Evolutionary conservation across 2,888 invertebrate genomes (phyloP).

Genomic region (Mimumesa dahlbomi): DNA sequence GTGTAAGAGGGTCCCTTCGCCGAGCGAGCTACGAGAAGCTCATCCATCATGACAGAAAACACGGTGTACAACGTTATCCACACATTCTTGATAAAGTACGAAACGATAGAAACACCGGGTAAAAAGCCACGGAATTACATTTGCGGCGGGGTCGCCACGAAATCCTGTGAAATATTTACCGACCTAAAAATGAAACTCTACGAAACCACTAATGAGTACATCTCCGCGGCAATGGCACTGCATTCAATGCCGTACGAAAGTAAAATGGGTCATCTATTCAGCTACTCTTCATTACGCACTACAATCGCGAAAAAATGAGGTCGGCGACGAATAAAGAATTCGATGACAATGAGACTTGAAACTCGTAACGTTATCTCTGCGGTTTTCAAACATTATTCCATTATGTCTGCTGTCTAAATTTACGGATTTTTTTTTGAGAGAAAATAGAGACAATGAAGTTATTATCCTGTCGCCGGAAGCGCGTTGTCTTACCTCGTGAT

Average conservation of each 20-base stretch:
- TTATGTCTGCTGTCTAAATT: too few species aligned
- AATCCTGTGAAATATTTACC: too few species aligned
- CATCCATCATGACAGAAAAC: background rate
- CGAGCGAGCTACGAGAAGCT: background rate
- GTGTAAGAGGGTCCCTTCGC: background rate
- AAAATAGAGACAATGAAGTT: too few species aligned
- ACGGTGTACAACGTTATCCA: background rate
- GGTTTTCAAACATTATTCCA: too few species aligned
- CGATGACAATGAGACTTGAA: background rate
- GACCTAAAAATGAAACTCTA: background rate
- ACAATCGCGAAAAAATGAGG: background rate
- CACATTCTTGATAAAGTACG: background rate
- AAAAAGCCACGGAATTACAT: too few species aligned
- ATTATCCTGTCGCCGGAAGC: too few species aligned
- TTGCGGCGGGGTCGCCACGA: too few species aligned
- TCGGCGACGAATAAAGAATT: background rate
- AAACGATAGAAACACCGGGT: too few species aligned
- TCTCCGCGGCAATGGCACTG: background rate
- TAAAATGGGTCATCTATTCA: constrained; percentile 1
- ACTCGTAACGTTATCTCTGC: background rate
- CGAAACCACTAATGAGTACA: constrained; percentile 10
- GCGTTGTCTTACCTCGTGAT: too few species aligned
- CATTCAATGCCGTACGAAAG: background rate
- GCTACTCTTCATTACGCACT: background rate
- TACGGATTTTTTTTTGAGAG: too few species aligned